Conservation (phyloP, 2,113 vertebrate species). For the Brachypteracias leptosomus region DNA sequence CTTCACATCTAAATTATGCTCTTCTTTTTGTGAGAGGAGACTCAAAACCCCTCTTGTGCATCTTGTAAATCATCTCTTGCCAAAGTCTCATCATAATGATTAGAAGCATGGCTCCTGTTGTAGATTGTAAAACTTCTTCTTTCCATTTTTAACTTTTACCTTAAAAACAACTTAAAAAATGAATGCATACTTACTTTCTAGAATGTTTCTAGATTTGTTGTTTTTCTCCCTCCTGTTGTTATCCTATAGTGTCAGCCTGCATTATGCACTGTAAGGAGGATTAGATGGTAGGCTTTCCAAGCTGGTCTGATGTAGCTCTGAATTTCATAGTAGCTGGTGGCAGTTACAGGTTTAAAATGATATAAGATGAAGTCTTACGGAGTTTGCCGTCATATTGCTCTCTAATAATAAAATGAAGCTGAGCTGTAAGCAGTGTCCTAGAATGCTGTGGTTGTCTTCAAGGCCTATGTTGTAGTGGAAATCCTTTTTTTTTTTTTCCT, state of each 20-base stretch:
- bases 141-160: neutral
- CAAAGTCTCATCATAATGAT: neutral
- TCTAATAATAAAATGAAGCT: neutral
- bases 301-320: neutral
- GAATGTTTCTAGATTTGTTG: neutral
- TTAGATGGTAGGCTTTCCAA: neutral
- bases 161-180: neutral
- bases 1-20: neutral
- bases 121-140: neutral
- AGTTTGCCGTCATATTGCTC: neutral
- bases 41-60: neutral
- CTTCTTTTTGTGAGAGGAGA: neutral
- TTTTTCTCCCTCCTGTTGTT: neutral
- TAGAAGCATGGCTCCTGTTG: neutral
- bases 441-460: neutral
- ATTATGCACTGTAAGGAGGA: neutral
- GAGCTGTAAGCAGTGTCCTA: neutral
- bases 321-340: neutral
- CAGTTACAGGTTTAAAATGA: neutral
- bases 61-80: neutral
- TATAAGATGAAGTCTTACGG: neutral
- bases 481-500: neutral
- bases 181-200: neutral
- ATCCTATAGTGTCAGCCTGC: neutral
- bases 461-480: neutral